Conservation (phyloP, 2,888 invertebrate species). For the Drosophila mimica region DNA sequence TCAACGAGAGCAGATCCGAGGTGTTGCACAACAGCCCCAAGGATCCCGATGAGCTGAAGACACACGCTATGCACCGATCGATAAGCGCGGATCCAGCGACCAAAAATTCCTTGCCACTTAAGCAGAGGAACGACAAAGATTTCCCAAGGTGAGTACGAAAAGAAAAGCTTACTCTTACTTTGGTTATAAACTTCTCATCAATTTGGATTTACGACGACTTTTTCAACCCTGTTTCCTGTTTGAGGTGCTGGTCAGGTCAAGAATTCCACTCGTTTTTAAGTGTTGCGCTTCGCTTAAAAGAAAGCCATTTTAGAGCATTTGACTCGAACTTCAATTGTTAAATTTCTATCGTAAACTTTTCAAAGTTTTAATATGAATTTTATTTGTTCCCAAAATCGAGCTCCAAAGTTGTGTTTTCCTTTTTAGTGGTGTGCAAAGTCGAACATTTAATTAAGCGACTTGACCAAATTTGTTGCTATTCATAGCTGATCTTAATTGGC, state of each 20-base stretch:
- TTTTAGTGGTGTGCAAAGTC: slow-evolving; percentile 44
- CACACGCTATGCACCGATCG: slow-evolving; percentile 55
- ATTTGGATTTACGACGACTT: neutral
- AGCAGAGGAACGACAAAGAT: slow-evolving; percentile 62
- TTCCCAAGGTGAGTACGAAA: slow-evolving; percentile 75
- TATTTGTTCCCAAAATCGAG: neutral
- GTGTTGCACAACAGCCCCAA: slow-evolving; percentile 32
- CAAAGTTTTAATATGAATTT: neutral
- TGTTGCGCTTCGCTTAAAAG: neutral
- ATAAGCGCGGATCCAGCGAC: slow-evolving; percentile 54
- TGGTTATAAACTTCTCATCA: neutral
- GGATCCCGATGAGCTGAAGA: slow-evolving; percentile 22
- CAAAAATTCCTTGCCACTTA: slow-evolving; percentile 5
- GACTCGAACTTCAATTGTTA: neutral
- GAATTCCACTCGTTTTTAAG: too few species aligned
- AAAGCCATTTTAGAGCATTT: neutral
- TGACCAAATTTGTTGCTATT: slow-evolving; percentile 41
- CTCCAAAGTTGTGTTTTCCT: slow-evolving; percentile 42
- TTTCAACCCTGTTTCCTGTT: neutral
- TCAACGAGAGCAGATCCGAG: slow-evolving; percentile 65
- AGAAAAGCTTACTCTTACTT: too few species aligned
- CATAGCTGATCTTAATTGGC: slow-evolving; percentile 53
- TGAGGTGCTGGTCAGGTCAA: neutral
- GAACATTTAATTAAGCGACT: slow-evolving; percentile 43
- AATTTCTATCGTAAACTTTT: neutral